phyloP scores from a whole-genome alignment of 1,140 invertebrate genomes.

The Drosophila tropicalis region DNA sequence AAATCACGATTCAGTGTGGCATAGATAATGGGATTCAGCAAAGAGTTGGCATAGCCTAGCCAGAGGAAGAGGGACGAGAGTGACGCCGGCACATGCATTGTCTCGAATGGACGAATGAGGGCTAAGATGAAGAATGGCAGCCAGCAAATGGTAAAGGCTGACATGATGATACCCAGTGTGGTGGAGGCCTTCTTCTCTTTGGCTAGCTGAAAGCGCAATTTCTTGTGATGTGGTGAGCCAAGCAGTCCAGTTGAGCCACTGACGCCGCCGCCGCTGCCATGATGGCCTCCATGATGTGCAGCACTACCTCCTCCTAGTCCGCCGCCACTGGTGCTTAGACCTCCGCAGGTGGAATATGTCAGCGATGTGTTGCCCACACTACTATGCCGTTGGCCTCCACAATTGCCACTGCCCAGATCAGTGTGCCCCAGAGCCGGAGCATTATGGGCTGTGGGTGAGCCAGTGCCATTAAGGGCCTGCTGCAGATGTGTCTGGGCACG shows the following conservation, averaged over 20 bases:
- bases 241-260: slow-evolving; percentile 76
- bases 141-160: slow-evolving; percentile 98
- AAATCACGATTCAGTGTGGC: slow-evolving; percentile 96
- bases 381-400: slow-evolving; percentile 66
- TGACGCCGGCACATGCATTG: slow-evolving; percentile 88
- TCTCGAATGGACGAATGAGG: slow-evolving; percentile 91
- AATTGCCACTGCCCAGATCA: slow-evolving; percentile 65
- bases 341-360: slow-evolving; percentile 73
- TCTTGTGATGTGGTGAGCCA: slow-evolving; percentile 88
- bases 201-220: slow-evolving; percentile 90
- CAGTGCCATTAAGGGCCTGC: slow-evolving; percentile 89
- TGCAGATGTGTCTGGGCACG: slow-evolving; percentile 93
- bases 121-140: slow-evolving; percentile 98
- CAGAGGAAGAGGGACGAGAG: slow-evolving; percentile 91
- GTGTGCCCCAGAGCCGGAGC: slow-evolving; percentile 69
- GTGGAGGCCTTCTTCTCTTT: slow-evolving; percentile 97
- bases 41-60: slow-evolving; percentile 96
- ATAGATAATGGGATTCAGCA: slow-evolving; percentile 97
- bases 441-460: slow-evolving; percentile 64
- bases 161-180: slow-evolving; percentile 98
- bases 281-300: slow-evolving; percentile 45
- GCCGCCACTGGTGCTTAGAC: slow-evolving; percentile 58
- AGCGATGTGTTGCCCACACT: slow-evolving; percentile 73
- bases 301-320: slow-evolving; percentile 38
- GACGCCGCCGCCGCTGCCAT: slow-evolving; percentile 70